Base-by-base conservation (phyloP, 2,888 invertebrate species). In the Rhynchonema sp. region DNA sequence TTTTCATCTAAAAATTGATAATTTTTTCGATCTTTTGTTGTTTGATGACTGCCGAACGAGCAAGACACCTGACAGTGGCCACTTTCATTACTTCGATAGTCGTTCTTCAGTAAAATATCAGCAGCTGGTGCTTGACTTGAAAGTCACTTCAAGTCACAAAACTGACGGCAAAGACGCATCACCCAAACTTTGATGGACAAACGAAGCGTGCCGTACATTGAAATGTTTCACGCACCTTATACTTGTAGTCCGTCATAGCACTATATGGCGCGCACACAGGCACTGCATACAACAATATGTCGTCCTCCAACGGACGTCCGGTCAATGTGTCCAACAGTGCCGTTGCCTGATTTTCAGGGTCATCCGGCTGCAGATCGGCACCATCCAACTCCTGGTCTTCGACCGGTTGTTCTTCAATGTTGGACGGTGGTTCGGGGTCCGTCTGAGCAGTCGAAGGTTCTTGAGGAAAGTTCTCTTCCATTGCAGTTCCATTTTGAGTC, bases 231-330 rank as follows among this genome's bases (percentile, higher is more conserved):
- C n/a, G n/a, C n/a, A n/a, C n/a, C n/a, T n/a, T n/a, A n/a, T 60
- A 76, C 74, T 74, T 76, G 68, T 73, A 76, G 63, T 71, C 72
- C 28, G 63, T 61, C 30, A 96, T 77, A 2, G 87, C 82, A 65
- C 84, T 84, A 76, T 98, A 98, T 0, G 98, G 98, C 58, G 91
- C 98, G 56, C 92, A 84, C 0, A 96, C 86, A 0, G 96, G 91
- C 46, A 99, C 83, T 0, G 89, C 88, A 79, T 87, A 98, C 61
- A 98, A 76, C 22, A 98, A 76, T 74, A 89, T 88, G 76, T 99
- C 98, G 62, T 91, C 88, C 0, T 80, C 68, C 1, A 81, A 68
- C 1, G 98, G 94, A 46, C 79, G 75, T 0, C 91, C 92, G 0
- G 89, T 87, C 65, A 94, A 79, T 59, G 86, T 82, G 71, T 83